Percentiles rank a stretch among this genome's conserved stretches.
phyloP scores from a whole-genome alignment of 35 echinoderm and acorn worm species.

The Amphiura filiformis region DNA sequence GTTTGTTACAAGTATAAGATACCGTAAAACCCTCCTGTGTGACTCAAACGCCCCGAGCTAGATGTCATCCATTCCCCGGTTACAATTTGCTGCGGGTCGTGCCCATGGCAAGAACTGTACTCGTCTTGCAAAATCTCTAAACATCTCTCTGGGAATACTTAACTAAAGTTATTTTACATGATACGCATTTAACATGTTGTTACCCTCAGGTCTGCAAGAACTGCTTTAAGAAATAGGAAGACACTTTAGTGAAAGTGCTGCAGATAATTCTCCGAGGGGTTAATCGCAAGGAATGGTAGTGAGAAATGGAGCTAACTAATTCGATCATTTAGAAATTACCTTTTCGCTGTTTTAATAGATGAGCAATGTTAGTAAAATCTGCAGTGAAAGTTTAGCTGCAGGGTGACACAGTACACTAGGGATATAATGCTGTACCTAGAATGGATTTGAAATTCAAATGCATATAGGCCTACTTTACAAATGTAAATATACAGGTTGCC shows the following conservation, averaged over 20 bases:
- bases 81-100: background rate
- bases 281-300: background rate
- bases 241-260: background rate
- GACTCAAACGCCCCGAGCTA: background rate
- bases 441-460: background rate
- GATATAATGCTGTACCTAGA: background rate
- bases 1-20: background rate
- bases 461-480: background rate
- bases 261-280: background rate
- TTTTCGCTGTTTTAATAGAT: background rate
- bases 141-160: background rate
- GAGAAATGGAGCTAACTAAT: background rate
- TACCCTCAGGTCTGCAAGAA: background rate
- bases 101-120: background rate
- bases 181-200: background rate
- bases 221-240: background rate
- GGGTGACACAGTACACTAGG: background rate
- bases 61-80: background rate
- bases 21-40: background rate
- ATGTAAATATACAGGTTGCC: background rate
- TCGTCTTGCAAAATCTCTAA: background rate
- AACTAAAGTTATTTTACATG: background rate
- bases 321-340: constrained; percentile 14
- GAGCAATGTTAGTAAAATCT: background rate
- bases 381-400: background rate